Conservation (phyloP, 2,888 invertebrate genomes). For the Tortricodes alternella region DNA sequence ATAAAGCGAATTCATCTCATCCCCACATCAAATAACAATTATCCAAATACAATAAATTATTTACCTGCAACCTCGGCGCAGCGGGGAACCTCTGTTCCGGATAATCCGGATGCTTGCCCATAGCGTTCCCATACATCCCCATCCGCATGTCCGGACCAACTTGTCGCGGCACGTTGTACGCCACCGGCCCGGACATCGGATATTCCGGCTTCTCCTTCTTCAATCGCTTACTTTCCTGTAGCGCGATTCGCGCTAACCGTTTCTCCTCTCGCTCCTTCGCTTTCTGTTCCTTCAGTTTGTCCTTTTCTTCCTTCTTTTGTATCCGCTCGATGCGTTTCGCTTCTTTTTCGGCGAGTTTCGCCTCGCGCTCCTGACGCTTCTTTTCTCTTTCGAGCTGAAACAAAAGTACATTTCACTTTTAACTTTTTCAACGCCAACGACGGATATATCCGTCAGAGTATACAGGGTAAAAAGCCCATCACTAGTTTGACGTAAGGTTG, state of each 20-base stretch:
- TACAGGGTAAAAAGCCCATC: too few species aligned
- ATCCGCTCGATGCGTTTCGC: conserved; percentile 71
- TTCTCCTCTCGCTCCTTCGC: conserved; percentile 79
- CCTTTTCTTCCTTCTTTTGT: conserved; percentile 77
- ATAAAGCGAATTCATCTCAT: too few species aligned
- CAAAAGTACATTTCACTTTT: not conserved
- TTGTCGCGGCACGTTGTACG: conserved; percentile 38
- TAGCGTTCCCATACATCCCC: conserved; percentile 39
- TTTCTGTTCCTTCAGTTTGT: conserved; percentile 70
- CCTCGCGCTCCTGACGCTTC: conserved; percentile 79
- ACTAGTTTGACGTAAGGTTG: too few species aligned
- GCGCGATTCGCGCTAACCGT: conserved; percentile 62
- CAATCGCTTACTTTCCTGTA: conserved; percentile 69
- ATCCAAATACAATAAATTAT: not conserved
- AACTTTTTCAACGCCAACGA: not conserved
- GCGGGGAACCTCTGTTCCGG: conserved; percentile 56
- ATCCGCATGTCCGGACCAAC: conserved; percentile 31
- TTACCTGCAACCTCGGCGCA: conserved; percentile 58
- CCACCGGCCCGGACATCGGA: conserved; percentile 46
- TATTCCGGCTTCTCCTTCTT: conserved; percentile 63
- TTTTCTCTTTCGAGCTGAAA: conserved; percentile 78
- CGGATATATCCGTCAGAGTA: not conserved
- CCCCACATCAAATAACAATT: not conserved
- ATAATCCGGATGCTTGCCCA: conserved; percentile 42
- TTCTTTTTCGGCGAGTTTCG: conserved; percentile 76